Base-by-base conservation (phyloP, 2,888 invertebrate species). In the Eupithecia abbreviata region DNA sequence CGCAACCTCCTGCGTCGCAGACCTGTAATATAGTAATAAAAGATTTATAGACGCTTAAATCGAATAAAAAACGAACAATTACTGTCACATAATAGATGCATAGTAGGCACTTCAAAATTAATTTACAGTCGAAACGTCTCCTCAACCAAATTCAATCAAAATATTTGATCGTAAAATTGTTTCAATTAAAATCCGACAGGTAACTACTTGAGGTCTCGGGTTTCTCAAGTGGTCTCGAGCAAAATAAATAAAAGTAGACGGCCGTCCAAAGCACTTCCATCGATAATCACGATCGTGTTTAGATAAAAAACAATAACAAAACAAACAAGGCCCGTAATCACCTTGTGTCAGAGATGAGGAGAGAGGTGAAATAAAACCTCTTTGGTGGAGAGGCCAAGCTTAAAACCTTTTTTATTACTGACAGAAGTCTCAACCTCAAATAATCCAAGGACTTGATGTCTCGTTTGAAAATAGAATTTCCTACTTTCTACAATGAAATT, bases 301-400 rank as follows among this genome's bases (percentile, higher is more conserved):
- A 91, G 93, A 94, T 93, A 94, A 93, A 92, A 92, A 92, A 92
- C 90, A 93, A 93, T 90, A 93, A 94, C 92, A 93, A 93, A 93
- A 93, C 91, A 93, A 93, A 94, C 93, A 93, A 89, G 88, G 82
- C 85, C 85, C 89, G 89, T 93, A 94, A 94, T 94, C 94, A 94
- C 91, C 89, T 92, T 90, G 85, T 87, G 93, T 92, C 92, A 90
- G 89, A 82, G 85, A 85, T 86, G 86, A 85, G 83, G 79, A 84
- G 84, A 87, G 86, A 85, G 83, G 79, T 84, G 84, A 87, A 74
- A n/a, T 65, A 58, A 15, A 65, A 65, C 43, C 43, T 71, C 55
- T 65, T 72, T 45, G 42, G 72, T 42, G 71, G 18, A 58, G 18
- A 18, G 51, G 42, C 10, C 51, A 41, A 62, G 41, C 30, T 18